Base-by-base conservation (phyloP, 2,797 vertebrate species). In the Paratrypauchen microcephalus region DNA sequence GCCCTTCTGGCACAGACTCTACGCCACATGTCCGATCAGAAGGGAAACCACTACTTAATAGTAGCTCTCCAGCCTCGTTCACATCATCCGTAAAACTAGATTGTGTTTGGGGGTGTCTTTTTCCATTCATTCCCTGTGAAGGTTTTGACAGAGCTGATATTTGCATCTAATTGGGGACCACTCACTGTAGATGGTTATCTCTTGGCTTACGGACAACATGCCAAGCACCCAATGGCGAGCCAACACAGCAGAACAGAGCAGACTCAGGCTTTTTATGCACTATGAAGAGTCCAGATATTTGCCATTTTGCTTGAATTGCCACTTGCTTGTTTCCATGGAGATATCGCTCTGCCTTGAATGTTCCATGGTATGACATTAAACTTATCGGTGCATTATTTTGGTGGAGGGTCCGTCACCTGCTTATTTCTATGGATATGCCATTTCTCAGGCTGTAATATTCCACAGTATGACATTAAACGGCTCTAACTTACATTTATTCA, bases 41-140 rank as follows among this genome's bases (percentile, higher is more conserved):
- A 70, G 70, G 77, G 77, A 83, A 60, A 72, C 74, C 8, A 62
- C 61, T 73, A 62, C 61, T 73, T 88, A 87, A 87, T 84, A 72
- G 77, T 39, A 72, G 73, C 68, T 72, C 76, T 5, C 77, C 76
- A 79, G 82, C 57, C 23, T 60, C 16, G 8, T 72, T 63, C 82
- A 80, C 77, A 87, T 80, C 81, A 86, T 88, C 87, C 87, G 80
- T 88, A 80, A 86, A 87, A 90, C 68, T 65, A 77, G 70, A 86
- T 83, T 86, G 77, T 68, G 78, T 75, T 79, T 26, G 55, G 55
- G 26, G n/a, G 57, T 75, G 8, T 36, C 69, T 86, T 85, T 76
- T 76, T 87, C 69, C 74, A 80, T 88, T 87, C 78, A 81, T 82
- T 81, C 73, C 69, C 36, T n/a, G 56, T 81, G 79, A 86, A 79